Base-by-base conservation (phyloP, 35 echinoderm and acorn worm species). In the Lytechinus pictus region DNA sequence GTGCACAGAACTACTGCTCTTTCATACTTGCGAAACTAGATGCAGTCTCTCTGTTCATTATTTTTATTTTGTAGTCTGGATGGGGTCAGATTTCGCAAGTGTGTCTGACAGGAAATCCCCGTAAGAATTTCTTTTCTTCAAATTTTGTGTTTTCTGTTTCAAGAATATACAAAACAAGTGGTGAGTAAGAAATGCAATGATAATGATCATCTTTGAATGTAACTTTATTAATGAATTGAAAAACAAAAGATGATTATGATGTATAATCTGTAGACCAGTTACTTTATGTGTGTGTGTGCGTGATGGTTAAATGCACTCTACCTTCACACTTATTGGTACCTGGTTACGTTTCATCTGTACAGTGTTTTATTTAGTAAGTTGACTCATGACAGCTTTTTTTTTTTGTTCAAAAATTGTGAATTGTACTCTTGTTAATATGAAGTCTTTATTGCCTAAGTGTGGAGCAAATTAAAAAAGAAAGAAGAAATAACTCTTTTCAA, bases 331-430 rank as follows among this genome's bases (percentile, higher is more conserved):
- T 10, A 90, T 90, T 54, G 52, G 88, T 90, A 52, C 88, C 29
- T 54, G 52, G 88, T 90, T 90, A 90, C 44, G 88, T 90, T 90
- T 90, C 33, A 44, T 90, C 88, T 90, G 88, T 90, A 90, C 88
- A 90, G 88, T 90, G 88, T 90, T 90, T 90, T 90, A 90, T 90
- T 90, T 90, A 90, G 88, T 90, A 90, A 90, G 88, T 90, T 90
- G 88, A 90, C 33, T 90, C 88, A 90, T 90, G 88, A 90, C 88
- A 90, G 88, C 88, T 90, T 90, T 52, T 90, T n/a, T 89, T 90
- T 90, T 54, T 90, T 90, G 29, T 90, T 90, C 52, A 90, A 90
- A 90, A 90, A 44, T 90, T 90, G 88, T 90, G 88, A 90, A 90
- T 90, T 90, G 88, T 90, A 90, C 88, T 90, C 88, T 90, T 90